phyloP scores from a whole-genome alignment of 2,797 vertebrate species.

The Discoglossus pictus region DNA sequence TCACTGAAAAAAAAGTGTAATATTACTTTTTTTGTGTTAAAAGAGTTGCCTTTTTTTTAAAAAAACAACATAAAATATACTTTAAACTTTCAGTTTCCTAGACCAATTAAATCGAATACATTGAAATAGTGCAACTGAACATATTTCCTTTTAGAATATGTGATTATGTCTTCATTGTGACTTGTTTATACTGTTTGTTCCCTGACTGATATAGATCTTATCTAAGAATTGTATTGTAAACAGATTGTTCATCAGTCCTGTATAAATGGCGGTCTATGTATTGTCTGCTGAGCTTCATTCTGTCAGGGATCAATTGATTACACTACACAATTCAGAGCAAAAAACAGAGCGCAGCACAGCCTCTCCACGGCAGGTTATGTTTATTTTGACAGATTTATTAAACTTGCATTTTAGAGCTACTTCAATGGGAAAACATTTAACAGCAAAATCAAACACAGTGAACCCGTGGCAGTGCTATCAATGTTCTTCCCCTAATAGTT shows the following conservation, averaged over 20 bases:
- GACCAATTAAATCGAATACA: too few relatives aligned
- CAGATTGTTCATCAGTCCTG: slow-evolving; percentile 18
- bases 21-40: too few relatives aligned
- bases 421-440: slow-evolving; percentile 36
- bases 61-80: too few relatives aligned
- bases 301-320: slow-evolving; percentile 42
- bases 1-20: too few relatives aligned
- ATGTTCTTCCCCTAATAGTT: slow-evolving; percentile 14
- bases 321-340: slow-evolving; percentile 23
- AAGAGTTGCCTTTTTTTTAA: too few relatives aligned
- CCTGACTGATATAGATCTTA: slow-evolving; percentile 18
- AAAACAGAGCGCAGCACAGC: slow-evolving; percentile 22
- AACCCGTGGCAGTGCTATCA: slow-evolving; percentile 26
- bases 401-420: slow-evolving; percentile 26
- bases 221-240: slow-evolving; percentile 18
- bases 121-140: too few relatives aligned
- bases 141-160: too few relatives aligned
- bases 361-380: slow-evolving; percentile 30
- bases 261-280: slow-evolving; percentile 12
- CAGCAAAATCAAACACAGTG: slow-evolving; percentile 42
- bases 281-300: slow-evolving; percentile 38
- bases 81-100: too few relatives aligned
- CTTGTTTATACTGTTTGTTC: slow-evolving; percentile 1
- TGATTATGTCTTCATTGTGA: not conserved
- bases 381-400: slow-evolving; percentile 51